Conservation (phyloP, 2,888 invertebrate species). For the Emmelina monodactyla region DNA sequence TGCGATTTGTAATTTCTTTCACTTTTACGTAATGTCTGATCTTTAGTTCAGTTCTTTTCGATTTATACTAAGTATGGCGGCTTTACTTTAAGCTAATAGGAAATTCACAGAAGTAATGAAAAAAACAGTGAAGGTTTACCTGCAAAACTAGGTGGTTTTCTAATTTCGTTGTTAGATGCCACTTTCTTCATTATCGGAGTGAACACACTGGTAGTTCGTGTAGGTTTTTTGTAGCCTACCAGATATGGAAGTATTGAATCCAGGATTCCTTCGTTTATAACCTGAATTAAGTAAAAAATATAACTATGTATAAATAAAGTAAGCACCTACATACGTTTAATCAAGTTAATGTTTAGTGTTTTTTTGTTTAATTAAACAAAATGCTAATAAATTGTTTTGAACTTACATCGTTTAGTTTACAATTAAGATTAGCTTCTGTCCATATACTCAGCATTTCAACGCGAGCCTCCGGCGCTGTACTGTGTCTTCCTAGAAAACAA, state of each 20-base stretch:
- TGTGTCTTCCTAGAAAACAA: too few species aligned
- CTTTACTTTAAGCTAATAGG: too few species aligned
- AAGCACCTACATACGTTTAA: too few species aligned
- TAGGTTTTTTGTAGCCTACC: slow-evolving; percentile 61
- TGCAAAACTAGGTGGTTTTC: slow-evolving; percentile 60
- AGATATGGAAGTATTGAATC: slow-evolving; percentile 85
- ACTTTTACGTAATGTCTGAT: too few species aligned
- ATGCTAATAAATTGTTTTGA: not conserved
- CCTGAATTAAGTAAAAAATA: too few species aligned
- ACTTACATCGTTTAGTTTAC: slow-evolving; percentile 58
- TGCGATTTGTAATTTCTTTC: too few species aligned
- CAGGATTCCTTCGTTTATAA: slow-evolving; percentile 81
- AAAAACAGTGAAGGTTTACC: too few species aligned
- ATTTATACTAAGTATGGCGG: too few species aligned
- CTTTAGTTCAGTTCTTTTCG: too few species aligned
- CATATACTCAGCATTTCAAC: slow-evolving; percentile 58
- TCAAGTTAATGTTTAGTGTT: too few species aligned
- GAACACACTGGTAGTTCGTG: slow-evolving; percentile 59
- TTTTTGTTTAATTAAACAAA: not conserved
- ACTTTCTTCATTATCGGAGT: slow-evolving; percentile 64
- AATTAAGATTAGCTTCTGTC: slow-evolving; percentile 58
- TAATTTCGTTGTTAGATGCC: slow-evolving; percentile 39
- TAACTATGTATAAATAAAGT: too few species aligned
- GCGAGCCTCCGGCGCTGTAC: slow-evolving; percentile 27
- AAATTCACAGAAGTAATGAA: too few species aligned